A percentile compares a stretch with the other conserved stretches of the same genome.
These are phyloP conservation scores for Hippolais icterina DNA, from an alignment of 2,113 vertebrate species.

Conservation along the genomic window DNA sequence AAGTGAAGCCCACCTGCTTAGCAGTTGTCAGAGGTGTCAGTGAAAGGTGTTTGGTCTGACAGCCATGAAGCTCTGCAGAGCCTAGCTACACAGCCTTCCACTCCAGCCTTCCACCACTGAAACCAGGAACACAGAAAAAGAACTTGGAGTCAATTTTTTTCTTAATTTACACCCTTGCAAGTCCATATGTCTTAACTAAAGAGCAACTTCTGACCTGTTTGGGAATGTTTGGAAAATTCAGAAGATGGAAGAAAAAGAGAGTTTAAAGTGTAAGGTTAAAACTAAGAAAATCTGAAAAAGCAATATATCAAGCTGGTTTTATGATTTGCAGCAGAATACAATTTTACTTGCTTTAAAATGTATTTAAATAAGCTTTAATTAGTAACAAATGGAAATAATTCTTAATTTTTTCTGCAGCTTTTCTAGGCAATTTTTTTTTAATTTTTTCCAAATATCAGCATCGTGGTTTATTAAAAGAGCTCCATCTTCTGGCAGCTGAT, in stretches of 20 bases:
- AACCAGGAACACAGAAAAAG: neutral
- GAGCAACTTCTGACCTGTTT: neutral
- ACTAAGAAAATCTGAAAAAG: neutral
- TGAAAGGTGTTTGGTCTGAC: neutral
- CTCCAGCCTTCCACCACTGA: neutral
- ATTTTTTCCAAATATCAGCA: neutral
- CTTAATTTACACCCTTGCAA: neutral
- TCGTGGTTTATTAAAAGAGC: constrained; percentile 66
- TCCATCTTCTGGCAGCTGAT: constrained; percentile 74
- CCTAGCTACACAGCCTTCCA: neutral
- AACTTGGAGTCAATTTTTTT: neutral
- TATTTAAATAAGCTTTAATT: neutral
- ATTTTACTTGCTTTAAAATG: neutral
- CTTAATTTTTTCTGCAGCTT: neutral
- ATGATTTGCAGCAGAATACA: neutral
- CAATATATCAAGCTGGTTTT: neutral
- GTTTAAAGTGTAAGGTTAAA: neutral
- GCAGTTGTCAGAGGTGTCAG: neutral
- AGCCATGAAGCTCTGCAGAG: neutral
- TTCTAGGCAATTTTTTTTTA: neutral
- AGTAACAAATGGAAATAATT: neutral
- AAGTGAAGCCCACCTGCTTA: neutral
- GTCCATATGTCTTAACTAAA: neutral
- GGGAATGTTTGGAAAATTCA: neutral
- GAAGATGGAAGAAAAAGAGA: neutral